Evolutionary conservation across 1,140 invertebrate genomes (phyloP), one percentile per base, ranked within the genome.

Genomic region (Eufriesea mexicana): DNA sequence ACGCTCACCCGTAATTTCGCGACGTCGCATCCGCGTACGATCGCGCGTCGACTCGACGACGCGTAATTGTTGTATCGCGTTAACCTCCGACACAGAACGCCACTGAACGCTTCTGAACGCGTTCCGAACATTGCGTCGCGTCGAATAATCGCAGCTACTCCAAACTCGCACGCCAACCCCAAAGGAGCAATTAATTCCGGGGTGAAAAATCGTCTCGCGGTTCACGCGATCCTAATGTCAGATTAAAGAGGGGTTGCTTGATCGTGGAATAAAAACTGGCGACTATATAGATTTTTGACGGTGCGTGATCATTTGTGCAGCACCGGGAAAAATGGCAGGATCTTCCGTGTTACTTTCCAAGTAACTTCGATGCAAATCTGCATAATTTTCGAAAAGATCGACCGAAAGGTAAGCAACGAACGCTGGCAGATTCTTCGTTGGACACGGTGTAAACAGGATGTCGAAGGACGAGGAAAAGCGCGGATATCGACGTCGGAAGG

Each of bases 1-100:
- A 75, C 61, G 51, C 20, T 23, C 59, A n/a, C 49, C 28, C 68
- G 67, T 66, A 79, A 79, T 72, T 73, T n/a, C 25, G 67, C 76
- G 75, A 71, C 20, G 42, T 57, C 76, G 67, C 10, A 18, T 78
- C 67, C 57, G 78, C 61, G 72, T 57, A 59, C 14, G 7, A 14
- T 20, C 10, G 2, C n/a, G n/a, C 68, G 20, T 45, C 54, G 12
- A 74, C n/a, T 25, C 42, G 23, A 59, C 71, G 28, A 74, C 35
- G 55, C 72, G 55, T 74, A 74, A 74, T 74, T 59, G 42, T 25
- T n/a, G 23, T 35, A 28, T 42, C 71, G 71, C 35, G 12, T 57
- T 35, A 55, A 18, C 14, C 66, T 67, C 18, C 28, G n/a, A 2
- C 14, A n/a, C 57, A 7, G 59, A 61, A 61, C 59, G 2, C 16